Evolutionary conservation across 2,113 vertebrate species (phyloP).

Genomic region (Protobothrops flavoviridis): DNA sequence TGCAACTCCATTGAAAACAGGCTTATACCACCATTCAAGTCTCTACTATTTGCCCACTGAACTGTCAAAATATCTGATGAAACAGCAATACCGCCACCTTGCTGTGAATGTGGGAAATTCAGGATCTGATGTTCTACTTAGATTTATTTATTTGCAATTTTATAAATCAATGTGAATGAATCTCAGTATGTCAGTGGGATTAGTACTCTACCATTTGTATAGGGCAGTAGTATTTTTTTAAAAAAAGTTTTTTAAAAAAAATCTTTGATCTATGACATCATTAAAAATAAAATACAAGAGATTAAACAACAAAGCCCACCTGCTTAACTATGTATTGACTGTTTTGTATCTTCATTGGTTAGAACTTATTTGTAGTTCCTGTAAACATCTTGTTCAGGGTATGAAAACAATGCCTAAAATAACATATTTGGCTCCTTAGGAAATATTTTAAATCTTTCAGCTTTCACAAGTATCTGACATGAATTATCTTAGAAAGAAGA

Average conservation of each 20-base stretch:
- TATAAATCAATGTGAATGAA: not conserved
- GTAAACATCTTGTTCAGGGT: not conserved
- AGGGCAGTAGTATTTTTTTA: not conserved
- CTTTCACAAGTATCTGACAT: conserved; percentile 53
- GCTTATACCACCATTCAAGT: not conserved
- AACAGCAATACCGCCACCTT: not conserved
- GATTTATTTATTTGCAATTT: not conserved
- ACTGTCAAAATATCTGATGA: not conserved
- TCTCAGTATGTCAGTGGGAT: not conserved
- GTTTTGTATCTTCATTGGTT: not conserved
- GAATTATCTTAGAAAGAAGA: conserved; percentile 59
- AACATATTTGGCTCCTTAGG: conserved; percentile 37
- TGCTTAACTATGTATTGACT: not conserved
- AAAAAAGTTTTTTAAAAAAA: not conserved
- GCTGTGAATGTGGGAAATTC: not conserved
- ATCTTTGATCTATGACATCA: not conserved
- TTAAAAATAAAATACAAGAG: not conserved
- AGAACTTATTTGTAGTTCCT: not conserved
- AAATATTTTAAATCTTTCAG: conserved; percentile 54
- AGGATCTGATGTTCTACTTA: not conserved
- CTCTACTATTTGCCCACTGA: not conserved
- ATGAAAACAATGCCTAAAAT: conserved; percentile 33
- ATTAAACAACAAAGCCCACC: not conserved
- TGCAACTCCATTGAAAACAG: not conserved
- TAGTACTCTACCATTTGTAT: not conserved